These are phyloP conservation scores for Eugnorisma glareosa DNA, from an alignment of 2,888 invertebrate genomes.

Conservation along the genomic window DNA sequence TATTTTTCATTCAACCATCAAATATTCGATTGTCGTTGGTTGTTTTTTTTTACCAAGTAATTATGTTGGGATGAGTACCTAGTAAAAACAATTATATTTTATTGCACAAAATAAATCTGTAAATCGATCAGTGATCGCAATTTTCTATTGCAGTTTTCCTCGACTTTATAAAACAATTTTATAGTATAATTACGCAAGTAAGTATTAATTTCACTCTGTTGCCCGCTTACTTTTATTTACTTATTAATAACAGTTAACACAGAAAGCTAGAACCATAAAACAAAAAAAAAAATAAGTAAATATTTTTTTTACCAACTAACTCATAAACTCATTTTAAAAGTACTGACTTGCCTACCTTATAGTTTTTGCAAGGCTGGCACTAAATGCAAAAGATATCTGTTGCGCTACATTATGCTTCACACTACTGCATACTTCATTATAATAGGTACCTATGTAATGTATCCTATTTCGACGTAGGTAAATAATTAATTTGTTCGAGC, in stretches of 20 bases:
- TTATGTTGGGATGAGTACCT: neutral
- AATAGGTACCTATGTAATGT: neutral
- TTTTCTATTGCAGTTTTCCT: neutral
- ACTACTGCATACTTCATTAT: neutral
- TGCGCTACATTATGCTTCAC: neutral
- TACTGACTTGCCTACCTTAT: neutral
- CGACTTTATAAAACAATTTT: neutral
- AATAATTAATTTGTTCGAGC: neutral
- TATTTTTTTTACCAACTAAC: neutral
- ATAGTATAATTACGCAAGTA: neutral
- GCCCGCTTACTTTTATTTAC: neutral
- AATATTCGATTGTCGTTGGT: neutral
- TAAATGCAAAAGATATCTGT: slow-evolving; percentile 7
- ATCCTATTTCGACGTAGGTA: neutral
- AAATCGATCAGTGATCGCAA: neutral
- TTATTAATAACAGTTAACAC: neutral
- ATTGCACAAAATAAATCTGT: neutral
- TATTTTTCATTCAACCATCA: neutral
- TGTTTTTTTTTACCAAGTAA: neutral
- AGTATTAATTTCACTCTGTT: neutral
- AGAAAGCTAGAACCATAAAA: neutral
- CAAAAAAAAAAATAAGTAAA: neutral
- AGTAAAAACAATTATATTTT: neutral
- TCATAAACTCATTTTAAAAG: neutral
- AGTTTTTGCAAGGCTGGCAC: slow-evolving; percentile 20